Evolutionary conservation across 2,113 vertebrate species (phyloP), one percentile per base, ranked within the genome.

Genomic region (Bufo gargarizans): DNA sequence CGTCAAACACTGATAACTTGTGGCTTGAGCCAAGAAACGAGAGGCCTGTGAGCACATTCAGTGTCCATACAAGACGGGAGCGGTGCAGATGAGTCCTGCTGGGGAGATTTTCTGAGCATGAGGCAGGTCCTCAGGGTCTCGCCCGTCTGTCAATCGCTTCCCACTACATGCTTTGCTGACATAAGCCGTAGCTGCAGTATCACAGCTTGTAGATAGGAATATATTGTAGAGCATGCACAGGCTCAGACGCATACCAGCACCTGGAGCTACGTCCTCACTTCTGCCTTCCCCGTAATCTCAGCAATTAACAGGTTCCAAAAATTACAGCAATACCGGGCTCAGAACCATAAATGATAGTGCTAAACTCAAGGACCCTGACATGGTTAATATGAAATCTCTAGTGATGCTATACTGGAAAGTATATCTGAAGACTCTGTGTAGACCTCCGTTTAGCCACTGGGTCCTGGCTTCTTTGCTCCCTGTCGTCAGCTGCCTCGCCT

Each of bases 201-300:
- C 49, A 84, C 11, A 84, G 82, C 82, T 84, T 53, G 63, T 50
- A 84, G 82, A 84, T 71, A 84, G 33, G 82, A 84, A 84, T 84
- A 84, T 84, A 84, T 84, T 67, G 47, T 65, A 63, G 19, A 63
- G 43, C 5, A 9, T 12, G 56, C 82, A 69, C 82, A 84, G 43
- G 65, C 82, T 71, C 49, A 84, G 82, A 69, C 49, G 63, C n/a
- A 55, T 65, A 13, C 65, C 59, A 67, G 19, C 61, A 69, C 81
- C 81, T 83, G 65, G 49, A 84, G 82, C 82, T 84, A 55, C 43
- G 20, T 84, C 8, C 59, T 85, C 16, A 47, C 55, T 77, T 12
- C 19, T 77, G 7, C 16, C 17, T 9, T 58, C n/a, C 55, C 12
- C 59, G 2, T 43, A 17, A 59, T 6, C 22, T 33, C 77, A 83